Conservation (phyloP, 2,113 vertebrate genomes). For the Larimichthys polyactis region DNA sequence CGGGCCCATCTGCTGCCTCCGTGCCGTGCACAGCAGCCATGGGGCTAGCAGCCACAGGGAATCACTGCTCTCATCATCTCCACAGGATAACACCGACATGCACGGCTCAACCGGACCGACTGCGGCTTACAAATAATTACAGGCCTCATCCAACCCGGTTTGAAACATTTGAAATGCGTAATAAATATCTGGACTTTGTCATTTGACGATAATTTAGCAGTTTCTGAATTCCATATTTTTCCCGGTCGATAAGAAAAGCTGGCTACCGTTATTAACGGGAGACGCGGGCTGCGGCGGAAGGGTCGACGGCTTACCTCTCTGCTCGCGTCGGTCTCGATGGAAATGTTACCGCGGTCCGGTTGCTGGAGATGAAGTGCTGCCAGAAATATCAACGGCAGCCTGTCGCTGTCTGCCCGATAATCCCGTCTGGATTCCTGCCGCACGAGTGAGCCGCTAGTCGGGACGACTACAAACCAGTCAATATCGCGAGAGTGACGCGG, state of each 20-base stretch:
- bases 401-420: conserved; percentile 40
- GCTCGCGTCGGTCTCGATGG: not conserved
- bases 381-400: not conserved
- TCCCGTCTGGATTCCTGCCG: conserved; percentile 46
- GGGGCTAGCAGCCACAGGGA: not conserved
- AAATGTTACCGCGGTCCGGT: not conserved
- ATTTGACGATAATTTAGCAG: not conserved
- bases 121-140: not conserved
- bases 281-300: not conserved
- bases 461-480: conserved; percentile 23
- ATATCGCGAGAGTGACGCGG: fast-evolving
- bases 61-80: not conserved
- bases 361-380: not conserved
- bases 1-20: not conserved
- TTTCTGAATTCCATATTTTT: not conserved
- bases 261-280: not conserved
- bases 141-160: conserved; percentile 1
- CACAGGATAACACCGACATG: not conserved
- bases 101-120: not conserved
- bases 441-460: conserved; percentile 16
- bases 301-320: conserved; percentile 20
- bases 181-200: not conserved
- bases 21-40: not conserved
- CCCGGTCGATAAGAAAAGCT: not conserved
- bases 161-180: not conserved